Base-by-base conservation (phyloP, 2,888 invertebrate species). In the Microdon myrmicae region DNA sequence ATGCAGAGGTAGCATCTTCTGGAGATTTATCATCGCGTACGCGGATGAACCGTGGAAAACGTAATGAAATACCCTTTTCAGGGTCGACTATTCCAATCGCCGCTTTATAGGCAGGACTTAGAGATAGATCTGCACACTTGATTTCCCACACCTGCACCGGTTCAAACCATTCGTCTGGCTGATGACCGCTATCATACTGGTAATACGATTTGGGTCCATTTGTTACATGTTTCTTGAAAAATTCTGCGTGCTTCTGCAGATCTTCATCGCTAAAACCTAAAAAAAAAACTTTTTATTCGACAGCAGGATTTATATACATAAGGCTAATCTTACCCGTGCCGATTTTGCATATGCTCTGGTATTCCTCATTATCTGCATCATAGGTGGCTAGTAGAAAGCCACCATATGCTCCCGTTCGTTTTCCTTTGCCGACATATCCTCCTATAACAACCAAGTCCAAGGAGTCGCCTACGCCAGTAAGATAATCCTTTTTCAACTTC, bases 401-500 rank as follows among this genome's bases (percentile, higher is more conserved):
- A 7, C 99, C 99, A 78, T 90, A 97, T 7, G 84, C 85, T 2
- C 97, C 97, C 0, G 95, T 90, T 32, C 99, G 85, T 80, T 93
- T 94, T 9, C 99, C 99, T 70, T 90, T 90, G 0, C 99, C 99
- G 43, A 85, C 80, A 81, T 94, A 98, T 0, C 92, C 98, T 38
- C 99, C 99, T 61, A 99, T 88, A 0, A 97, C 96, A 1, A 97
- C 95, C 34, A 93, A 86, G 82, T 99, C 99, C 22, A 99, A 81
- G 0, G 96, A 96, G 81, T 99, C 99, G 1, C 98, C 98, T 5
- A 94, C 89, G 23, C 96, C 96, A 17, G 97, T 94, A 68, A 99
- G 82, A 81, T 99, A 99, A 83, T 99, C 99, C 76, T 98, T 98
- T 79, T 98, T 98, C 48, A 98, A 80, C 82, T 96, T 96, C 23